Evolutionary conservation across 2,888 invertebrate genomes (phyloP).

Genomic region (Sesia apiformis): DNA sequence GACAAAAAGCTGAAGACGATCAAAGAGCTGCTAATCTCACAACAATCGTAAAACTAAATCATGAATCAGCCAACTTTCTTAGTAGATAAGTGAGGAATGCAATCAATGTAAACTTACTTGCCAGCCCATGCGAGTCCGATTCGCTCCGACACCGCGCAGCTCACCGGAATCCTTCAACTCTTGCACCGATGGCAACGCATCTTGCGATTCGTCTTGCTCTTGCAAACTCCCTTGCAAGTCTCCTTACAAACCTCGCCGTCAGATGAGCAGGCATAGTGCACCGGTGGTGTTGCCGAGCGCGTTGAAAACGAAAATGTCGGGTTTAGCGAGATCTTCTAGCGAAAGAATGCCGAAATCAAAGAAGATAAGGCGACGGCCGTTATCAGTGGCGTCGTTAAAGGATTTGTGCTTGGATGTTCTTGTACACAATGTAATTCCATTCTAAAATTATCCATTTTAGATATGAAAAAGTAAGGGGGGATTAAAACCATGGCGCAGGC

Average conservation of each 20-base stretch:
- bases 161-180: conserved; percentile 32
- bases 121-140: conserved; percentile 48
- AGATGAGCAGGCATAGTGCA: conserved; percentile 20
- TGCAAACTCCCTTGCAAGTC: background rate
- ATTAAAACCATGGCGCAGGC: too few species aligned
- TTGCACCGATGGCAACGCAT: conserved; percentile 11
- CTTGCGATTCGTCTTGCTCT: conserved; percentile 13
- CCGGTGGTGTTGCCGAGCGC: conserved; percentile 13
- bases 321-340: conserved; percentile 15
- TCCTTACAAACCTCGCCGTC: conserved; percentile 16
- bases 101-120: background rate
- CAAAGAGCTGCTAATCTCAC: too few species aligned
- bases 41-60: too few species aligned
- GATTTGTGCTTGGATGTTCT: conserved; percentile 73
- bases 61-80: background rate
- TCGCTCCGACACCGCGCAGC: conserved; percentile 48
- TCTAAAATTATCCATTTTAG: too few species aligned
- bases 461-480: too few species aligned
- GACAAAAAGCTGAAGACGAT: too few species aligned
- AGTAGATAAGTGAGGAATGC: conserved; percentile 2
- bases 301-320: conserved; percentile 11
- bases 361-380: conserved; percentile 44
- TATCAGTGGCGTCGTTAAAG: conserved; percentile 56
- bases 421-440: conserved; percentile 64
- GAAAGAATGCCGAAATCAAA: conserved; percentile 17